Conservation (phyloP, 2,113 vertebrate species). For the Trematomus loennbergii region DNA sequence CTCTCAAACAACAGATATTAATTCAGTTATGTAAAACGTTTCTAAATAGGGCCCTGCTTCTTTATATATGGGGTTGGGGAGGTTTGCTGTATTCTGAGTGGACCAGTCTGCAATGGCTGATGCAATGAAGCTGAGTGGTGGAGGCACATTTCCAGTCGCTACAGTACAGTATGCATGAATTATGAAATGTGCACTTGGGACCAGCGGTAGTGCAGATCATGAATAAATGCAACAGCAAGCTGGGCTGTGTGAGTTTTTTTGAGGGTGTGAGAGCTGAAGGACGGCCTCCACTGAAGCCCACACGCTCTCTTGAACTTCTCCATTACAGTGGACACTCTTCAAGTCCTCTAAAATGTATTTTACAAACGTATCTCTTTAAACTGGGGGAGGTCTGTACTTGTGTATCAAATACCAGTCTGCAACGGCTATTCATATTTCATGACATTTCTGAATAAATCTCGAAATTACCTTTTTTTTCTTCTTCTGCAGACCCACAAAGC, state of each 20-base stretch:
- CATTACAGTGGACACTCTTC: conserved; percentile 17
- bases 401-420: not conserved
- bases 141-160: conserved; percentile 75
- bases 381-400: not conserved
- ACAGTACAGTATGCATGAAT: conserved; percentile 80
- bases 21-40: not conserved
- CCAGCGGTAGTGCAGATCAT: conserved; percentile 76
- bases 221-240: conserved; percentile 82
- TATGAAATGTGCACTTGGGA: conserved; percentile 81
- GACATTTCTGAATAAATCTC: not conserved
- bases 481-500: not conserved
- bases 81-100: conserved; percentile 43
- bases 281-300: conserved; percentile 44
- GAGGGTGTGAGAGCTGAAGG: conserved; percentile 59
- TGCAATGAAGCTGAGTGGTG: conserved; percentile 63
- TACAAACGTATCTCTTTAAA: not conserved
- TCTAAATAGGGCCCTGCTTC: not conserved
- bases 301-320: conserved; percentile 33
- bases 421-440: conserved; percentile 19
- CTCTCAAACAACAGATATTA: not conserved
- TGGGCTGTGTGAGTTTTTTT: conserved; percentile 61
- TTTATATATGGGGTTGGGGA: conserved; percentile 8
- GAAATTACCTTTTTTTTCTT: not conserved
- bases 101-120: conserved; percentile 35
- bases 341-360: not conserved